Evolutionary conservation across 2,888 invertebrate species (phyloP).

Genomic region (Tenthredo distinguenda): DNA sequence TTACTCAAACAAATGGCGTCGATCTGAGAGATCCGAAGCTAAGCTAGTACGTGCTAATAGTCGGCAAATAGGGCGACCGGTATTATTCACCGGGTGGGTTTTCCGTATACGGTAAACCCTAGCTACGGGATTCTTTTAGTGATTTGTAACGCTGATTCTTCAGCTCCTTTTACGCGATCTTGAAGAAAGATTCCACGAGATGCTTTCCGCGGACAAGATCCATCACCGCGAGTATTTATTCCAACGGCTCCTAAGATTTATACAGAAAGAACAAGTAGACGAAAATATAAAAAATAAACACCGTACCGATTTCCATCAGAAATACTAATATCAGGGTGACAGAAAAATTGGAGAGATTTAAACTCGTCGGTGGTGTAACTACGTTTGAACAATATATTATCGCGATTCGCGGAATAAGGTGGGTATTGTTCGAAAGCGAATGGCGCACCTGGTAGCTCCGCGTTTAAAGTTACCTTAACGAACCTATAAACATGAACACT

Average conservation of each 20-base stretch:
- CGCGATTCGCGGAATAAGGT: slow-evolving; percentile 23
- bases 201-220: not conserved
- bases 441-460: not conserved
- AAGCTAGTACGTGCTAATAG: slow-evolving; percentile 67
- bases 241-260: not conserved
- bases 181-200: not conserved
- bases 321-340: not conserved
- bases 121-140: slow-evolving; percentile 37
- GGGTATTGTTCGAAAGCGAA: not conserved
- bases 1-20: slow-evolving; percentile 50
- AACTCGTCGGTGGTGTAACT: not conserved
- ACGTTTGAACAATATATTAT: not conserved
- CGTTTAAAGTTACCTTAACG: not conserved
- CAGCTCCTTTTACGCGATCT: slow-evolving; percentile 30
- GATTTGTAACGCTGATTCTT: slow-evolving; percentile 31
- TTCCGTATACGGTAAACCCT: slow-evolving; percentile 65
- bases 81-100: slow-evolving; percentile 67
- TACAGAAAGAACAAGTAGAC: not conserved
- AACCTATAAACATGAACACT: slow-evolving; percentile 11
- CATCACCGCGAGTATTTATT: not conserved
- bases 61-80: slow-evolving; percentile 69
- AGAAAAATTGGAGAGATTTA: not conserved
- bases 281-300: not conserved
- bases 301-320: too few relatives aligned
- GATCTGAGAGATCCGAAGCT: slow-evolving; percentile 66